phyloP scores from a whole-genome alignment of 2,797 vertebrate species.

The Brachymystax lenok region DNA sequence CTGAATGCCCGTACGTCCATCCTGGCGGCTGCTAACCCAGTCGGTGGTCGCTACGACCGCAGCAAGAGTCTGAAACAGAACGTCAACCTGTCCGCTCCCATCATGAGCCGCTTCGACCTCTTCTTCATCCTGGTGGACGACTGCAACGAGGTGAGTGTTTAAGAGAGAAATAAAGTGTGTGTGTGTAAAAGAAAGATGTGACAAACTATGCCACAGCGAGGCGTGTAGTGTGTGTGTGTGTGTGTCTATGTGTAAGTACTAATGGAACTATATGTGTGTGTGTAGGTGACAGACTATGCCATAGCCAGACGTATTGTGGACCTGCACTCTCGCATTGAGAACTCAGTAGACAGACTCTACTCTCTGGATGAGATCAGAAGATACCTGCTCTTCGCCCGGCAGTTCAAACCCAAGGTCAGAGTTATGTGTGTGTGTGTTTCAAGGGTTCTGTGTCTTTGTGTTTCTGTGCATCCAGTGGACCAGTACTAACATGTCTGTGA shows the following conservation, averaged over 20 bases:
- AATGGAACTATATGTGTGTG: neutral
- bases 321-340: slow-evolving; percentile 90
- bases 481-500: neutral
- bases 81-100: slow-evolving; percentile 92
- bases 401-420: slow-evolving; percentile 98
- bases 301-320: slow-evolving; percentile 97
- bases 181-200: slow-evolving; percentile 73
- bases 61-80: slow-evolving; percentile 98
- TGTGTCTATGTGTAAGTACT: no score
- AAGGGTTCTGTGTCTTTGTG: slow-evolving; percentile 69
- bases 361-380: slow-evolving; percentile 94
- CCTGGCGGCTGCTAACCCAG: slow-evolving; percentile 95
- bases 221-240: slow-evolving; percentile 88
- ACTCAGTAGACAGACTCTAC: slow-evolving; percentile 92
- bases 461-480: neutral
- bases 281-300: slow-evolving; percentile 95
- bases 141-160: slow-evolving; percentile 87
- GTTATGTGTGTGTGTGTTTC: slow-evolving; percentile 78
- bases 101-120: slow-evolving; percentile 99
- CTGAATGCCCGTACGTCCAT: slow-evolving; percentile 97
- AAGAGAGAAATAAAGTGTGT: slow-evolving; percentile 13
- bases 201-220: slow-evolving; percentile 97
- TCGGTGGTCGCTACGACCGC: slow-evolving; percentile 91
- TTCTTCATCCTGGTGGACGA: slow-evolving; percentile 99
- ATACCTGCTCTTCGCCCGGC: slow-evolving; percentile 94